phyloP scores from a whole-genome alignment of 2,888 invertebrate species.

The Tinea pellionella region DNA sequence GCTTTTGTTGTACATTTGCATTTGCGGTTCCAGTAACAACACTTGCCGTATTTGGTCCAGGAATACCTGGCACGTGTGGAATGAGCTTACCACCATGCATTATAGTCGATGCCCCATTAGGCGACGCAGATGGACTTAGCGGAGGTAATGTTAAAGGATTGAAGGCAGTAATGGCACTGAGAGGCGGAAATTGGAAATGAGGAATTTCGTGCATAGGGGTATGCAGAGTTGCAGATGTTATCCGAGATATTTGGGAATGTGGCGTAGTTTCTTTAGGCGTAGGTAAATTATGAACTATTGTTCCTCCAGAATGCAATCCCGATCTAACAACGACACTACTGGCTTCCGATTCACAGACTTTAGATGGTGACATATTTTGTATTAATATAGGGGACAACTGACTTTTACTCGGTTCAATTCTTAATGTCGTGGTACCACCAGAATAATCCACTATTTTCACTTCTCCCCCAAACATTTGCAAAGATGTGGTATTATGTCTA shows the following conservation, averaged over 20 bases:
- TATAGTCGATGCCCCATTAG: slow-evolving; percentile 73
- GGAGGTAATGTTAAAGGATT: slow-evolving; percentile 76
- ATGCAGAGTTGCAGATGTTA: slow-evolving; percentile 63
- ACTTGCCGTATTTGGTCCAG: slow-evolving; percentile 78
- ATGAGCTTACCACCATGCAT: slow-evolving; percentile 80
- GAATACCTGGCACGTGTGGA: slow-evolving; percentile 88
- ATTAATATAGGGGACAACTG: slow-evolving; percentile 68
- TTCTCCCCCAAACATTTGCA: slow-evolving; percentile 82
- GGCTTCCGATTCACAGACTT: slow-evolving; percentile 60
- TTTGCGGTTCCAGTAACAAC: slow-evolving; percentile 39
- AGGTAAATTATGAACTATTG: slow-evolving; percentile 74
- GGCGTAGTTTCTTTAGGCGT: slow-evolving; percentile 57
- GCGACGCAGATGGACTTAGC: slow-evolving; percentile 49
- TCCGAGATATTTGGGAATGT: slow-evolving; percentile 65
- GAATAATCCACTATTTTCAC: slow-evolving; percentile 79
- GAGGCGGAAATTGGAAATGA: slow-evolving; percentile 75
- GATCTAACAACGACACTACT: slow-evolving; percentile 83
- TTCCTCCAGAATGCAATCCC: slow-evolving; percentile 85
- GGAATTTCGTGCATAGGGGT: slow-evolving; percentile 62
- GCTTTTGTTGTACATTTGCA: slow-evolving; percentile 26
- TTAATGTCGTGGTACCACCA: slow-evolving; percentile 76
- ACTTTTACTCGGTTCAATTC: slow-evolving; percentile 74
- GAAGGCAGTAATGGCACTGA: slow-evolving; percentile 76
- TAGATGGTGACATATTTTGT: slow-evolving; percentile 58
- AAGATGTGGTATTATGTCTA: slow-evolving; percentile 61